A percentile compares a stretch with the other conserved stretches of the same genome.
Conservation (phyloP, 2,888 invertebrate species). For the Sinotaia quadrata region DNA sequence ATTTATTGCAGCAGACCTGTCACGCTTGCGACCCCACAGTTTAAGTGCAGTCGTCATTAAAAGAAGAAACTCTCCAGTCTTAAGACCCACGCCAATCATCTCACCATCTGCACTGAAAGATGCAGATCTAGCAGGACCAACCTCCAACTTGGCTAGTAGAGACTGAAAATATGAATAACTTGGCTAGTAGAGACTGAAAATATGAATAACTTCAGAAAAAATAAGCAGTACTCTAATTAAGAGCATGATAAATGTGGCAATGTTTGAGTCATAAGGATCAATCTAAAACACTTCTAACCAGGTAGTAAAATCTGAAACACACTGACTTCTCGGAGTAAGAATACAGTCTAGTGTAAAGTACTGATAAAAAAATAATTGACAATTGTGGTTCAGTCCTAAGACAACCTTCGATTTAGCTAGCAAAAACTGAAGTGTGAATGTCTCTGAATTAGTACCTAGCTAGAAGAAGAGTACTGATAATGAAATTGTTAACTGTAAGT, state of each 20-base stretch:
- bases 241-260: neutral
- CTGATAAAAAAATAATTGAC: no score
- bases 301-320: no score
- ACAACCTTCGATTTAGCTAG: no score
- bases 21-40: conserved; percentile 66
- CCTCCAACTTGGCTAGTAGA: conserved; percentile 59
- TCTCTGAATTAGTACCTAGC: no score
- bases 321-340: no score
- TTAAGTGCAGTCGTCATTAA: conserved; percentile 62
- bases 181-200: conserved; percentile 61
- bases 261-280: neutral
- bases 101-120: conserved; percentile 69
- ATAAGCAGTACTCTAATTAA: neutral
- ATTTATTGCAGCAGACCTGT: conserved; percentile 67
- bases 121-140: conserved; percentile 65
- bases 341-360: no score
- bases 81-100: conserved; percentile 68
- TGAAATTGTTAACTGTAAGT: no score
- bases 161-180: conserved; percentile 62
- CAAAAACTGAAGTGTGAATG: no score
- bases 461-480: no score
- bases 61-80: conserved; percentile 70
- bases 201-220: conserved; percentile 49
- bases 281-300: neutral
- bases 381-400: no score